phyloP scores from a whole-genome alignment of 1,140 invertebrate species.

The Nylanderia fulva region DNA sequence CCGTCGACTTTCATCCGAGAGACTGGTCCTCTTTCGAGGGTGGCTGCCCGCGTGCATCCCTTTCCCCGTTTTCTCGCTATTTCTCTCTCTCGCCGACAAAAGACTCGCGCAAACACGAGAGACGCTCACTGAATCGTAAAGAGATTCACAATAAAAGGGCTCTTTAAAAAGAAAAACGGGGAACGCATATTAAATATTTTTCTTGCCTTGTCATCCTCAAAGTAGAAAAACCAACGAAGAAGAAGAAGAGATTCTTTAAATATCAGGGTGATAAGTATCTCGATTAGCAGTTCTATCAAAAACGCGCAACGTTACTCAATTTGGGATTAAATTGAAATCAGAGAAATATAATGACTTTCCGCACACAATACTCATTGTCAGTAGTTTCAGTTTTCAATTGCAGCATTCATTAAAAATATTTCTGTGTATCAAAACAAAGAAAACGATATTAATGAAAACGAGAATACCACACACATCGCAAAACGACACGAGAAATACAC shows the following conservation, averaged over 20 bases:
- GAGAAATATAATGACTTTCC: neutral
- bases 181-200: constrained; percentile 52
- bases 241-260: neutral
- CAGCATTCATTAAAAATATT: neutral
- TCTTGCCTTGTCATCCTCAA: constrained; percentile 4
- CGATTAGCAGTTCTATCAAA: neutral
- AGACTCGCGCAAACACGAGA: constrained; percentile 54
- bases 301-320: neutral
- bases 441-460: no score
- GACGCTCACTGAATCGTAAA: constrained; percentile 54
- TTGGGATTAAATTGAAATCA: neutral
- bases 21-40: constrained; percentile 47
- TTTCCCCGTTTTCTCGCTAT: neutral
- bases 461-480: neutral
- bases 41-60: constrained; percentile 17
- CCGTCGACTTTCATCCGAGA: constrained; percentile 46
- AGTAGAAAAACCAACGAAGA: neutral
- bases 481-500: constrained; percentile 1
- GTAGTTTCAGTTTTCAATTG: no score
- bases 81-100: constrained; percentile 60
- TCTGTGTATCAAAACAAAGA: neutral
- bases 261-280: neutral
- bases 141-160: constrained; percentile 38
- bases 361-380: neutral
- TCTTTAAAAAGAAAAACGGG: constrained; percentile 38